Base-by-base conservation (phyloP, 2,113 vertebrate genomes). In the Trogon melanurus region DNA sequence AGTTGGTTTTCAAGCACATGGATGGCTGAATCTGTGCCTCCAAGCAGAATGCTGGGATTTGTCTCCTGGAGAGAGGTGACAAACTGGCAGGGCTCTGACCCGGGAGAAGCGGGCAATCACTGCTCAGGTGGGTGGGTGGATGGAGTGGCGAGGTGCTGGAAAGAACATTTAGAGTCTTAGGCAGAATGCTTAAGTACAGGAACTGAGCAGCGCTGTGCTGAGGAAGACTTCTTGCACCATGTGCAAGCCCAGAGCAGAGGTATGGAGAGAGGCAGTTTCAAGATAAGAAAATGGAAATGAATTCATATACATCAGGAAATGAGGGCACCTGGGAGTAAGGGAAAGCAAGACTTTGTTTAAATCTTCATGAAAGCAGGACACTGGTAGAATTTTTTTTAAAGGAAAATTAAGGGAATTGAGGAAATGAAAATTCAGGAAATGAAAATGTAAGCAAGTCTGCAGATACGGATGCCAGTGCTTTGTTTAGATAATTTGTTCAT, bases 391-490 rank as follows among this genome's bases (percentile, higher is more conserved):
- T 32, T 60, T 88, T 88, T 88, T 5, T 41, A 5, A 54, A 56
- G 70, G 1, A 50, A 87, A 79, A 89, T 58, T 67, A 81, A 76
- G 53, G 19, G 50, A 85, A 73, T 60, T 73, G 61, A 79, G 76
- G 94, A 93, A 91, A 91, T 90, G 11, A 60, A 81, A 90, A 62
- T 88, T 58, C 79, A 84, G 94, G 88, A 93, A 94, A 86, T 23
- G 7, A 88, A 92, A 71, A 86, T 2, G 16, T 74, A 81, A 91
- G 51, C 72, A 91, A 83, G 32, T 29, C 72, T 91, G 66, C 74
- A 90, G 54, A 61, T 65, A 56, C 56, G 84, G 60, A 64, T 51
- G 76, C 56, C 72, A 93, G 44, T 11, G 27, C 34, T 82, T 91
- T 78, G 62, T 27, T 44, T 78, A 41, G 82, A 90, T 66, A 32